phyloP scores from a whole-genome alignment of 2,113 vertebrate species.

The Vicugna pacos region DNA sequence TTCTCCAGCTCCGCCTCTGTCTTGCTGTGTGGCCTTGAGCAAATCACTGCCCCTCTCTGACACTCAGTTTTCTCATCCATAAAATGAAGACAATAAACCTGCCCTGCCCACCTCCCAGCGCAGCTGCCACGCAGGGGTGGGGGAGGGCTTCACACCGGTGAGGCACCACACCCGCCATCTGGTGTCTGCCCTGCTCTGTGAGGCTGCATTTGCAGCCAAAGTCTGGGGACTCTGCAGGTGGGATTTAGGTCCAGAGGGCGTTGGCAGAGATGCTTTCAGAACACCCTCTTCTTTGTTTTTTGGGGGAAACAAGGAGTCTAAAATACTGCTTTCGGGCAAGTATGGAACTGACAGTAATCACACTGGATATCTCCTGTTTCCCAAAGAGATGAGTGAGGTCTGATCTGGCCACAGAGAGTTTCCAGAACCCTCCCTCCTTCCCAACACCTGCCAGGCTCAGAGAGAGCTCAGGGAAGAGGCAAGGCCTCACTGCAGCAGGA shows the following conservation, averaged over 20 bases:
- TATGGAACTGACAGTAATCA: neutral
- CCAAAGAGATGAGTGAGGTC: neutral
- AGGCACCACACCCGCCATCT: neutral
- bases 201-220: neutral
- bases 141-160: neutral
- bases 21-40: constrained; percentile 8
- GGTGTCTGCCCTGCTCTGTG: neutral
- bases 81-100: neutral
- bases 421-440: neutral
- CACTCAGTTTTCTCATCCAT: constrained; percentile 22
- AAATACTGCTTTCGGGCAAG: neutral
- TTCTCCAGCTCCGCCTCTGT: neutral
- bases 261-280: neutral
- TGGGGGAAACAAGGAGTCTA: neutral
- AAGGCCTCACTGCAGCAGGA: neutral
- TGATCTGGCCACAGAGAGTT: neutral
- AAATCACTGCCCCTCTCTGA: constrained; percentile 18
- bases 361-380: neutral
- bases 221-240: neutral
- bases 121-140: neutral
- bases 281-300: neutral
- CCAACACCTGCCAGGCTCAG: neutral
- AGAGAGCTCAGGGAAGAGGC: neutral
- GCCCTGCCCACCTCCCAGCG: neutral
- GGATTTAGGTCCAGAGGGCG: neutral